Conservation (phyloP, 2,888 invertebrate species). For the Melanargia galathea region DNA sequence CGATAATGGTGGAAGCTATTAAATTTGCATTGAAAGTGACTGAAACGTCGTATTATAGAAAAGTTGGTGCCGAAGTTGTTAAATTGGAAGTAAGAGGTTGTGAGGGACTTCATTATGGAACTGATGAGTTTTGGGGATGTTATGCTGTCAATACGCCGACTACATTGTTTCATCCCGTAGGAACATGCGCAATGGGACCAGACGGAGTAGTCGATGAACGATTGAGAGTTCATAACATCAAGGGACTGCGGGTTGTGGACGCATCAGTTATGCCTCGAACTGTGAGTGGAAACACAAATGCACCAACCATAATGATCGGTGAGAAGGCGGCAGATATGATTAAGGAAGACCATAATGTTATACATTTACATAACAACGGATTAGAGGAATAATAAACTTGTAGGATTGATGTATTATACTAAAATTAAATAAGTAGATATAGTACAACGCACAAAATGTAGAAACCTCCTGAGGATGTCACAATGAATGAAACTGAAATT, state of each 20-base stretch:
- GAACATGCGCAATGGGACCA: conserved; percentile 68
- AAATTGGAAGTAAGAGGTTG: conserved; percentile 77
- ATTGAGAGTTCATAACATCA: conserved; percentile 58
- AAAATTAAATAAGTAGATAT: too few relatives aligned
- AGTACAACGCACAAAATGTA: too few relatives aligned
- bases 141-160: conserved; percentile 79
- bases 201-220: conserved; percentile 65
- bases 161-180: conserved; percentile 83
- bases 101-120: conserved; percentile 66
- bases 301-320: conserved; percentile 72
- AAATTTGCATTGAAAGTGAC: conserved; percentile 55
- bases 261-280: conserved; percentile 68
- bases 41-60: conserved; percentile 58
- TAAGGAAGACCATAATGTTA: conserved; percentile 52
- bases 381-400: neutral
- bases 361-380: neutral
- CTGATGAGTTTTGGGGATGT: conserved; percentile 85
- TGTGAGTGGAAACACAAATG: conserved; percentile 69
- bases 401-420: too few relatives aligned
- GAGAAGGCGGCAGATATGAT: conserved; percentile 73
- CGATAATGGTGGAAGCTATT: conserved; percentile 52
- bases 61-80: conserved; percentile 52
- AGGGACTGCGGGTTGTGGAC: conserved; percentile 62
- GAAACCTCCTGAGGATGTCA: too few relatives aligned
- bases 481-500: too few relatives aligned